A percentile compares a stretch with the other conserved stretches of the same genome.
Evolutionary conservation across 2,797 vertebrate genomes (phyloP).

Genomic region (Bradypodion ventrale): DNA sequence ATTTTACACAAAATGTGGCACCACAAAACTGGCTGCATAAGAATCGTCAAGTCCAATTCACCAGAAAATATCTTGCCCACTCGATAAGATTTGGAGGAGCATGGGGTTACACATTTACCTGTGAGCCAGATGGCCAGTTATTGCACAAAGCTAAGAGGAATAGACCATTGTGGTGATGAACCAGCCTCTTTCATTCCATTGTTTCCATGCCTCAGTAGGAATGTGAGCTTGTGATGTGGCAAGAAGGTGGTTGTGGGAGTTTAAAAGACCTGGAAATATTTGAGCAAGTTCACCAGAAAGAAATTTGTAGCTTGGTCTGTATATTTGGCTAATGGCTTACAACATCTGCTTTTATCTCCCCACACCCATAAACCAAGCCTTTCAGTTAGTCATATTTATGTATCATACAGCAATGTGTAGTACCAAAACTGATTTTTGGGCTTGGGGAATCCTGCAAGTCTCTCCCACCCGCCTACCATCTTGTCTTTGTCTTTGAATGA

Average conservation of each 20-base stretch:
- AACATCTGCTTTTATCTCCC: not conserved
- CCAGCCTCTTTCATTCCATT: not conserved
- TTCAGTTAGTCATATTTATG: not conserved
- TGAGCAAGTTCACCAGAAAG: not conserved
- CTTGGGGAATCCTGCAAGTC: not conserved
- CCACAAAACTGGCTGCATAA: too few species aligned
- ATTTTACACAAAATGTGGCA: too few species aligned
- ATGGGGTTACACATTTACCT: too few species aligned
- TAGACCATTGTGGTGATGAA: too few species aligned
- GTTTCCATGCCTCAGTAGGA: not conserved
- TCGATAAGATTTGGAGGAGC: too few species aligned
- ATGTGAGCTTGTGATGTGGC: not conserved
- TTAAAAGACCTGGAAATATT: not conserved
- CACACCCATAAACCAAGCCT: not conserved
- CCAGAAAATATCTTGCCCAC: too few species aligned
- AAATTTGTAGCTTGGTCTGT: not conserved
- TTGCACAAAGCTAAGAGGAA: not conserved
- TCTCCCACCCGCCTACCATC: not conserved
- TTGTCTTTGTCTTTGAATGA: not conserved
- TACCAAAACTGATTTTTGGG: not conserved
- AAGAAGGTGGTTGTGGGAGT: not conserved
- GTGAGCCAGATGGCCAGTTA: too few species aligned
- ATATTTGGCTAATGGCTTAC: conserved; percentile 14
- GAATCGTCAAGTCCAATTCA: too few species aligned
- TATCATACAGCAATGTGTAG: not conserved